Evolutionary conservation across 1,140 invertebrate species (phyloP).

Genomic region (Cherax quadricarinatus): DNA sequence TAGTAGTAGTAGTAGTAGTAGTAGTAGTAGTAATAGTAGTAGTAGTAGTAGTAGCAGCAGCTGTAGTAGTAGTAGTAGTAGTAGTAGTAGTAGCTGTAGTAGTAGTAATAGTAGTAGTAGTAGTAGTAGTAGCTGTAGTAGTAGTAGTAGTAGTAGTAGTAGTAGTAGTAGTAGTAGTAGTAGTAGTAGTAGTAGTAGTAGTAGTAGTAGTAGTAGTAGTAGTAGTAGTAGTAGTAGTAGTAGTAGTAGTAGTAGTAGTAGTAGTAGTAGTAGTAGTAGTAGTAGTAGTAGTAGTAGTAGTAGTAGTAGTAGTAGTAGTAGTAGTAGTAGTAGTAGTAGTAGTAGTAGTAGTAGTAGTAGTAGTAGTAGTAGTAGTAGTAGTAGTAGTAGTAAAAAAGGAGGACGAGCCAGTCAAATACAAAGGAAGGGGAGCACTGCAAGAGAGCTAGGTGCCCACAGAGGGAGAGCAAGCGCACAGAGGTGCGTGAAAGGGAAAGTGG

Average conservation of each 20-base stretch:
- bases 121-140: conserved; percentile 16
- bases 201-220: conserved; percentile 22
- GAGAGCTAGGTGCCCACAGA: no score
- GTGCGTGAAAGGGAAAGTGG: no score
- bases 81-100: conserved; percentile 19
- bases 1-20: conserved; percentile 19
- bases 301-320: not conserved
- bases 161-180: conserved; percentile 26
- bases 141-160: conserved; percentile 14
- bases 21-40: conserved; percentile 23
- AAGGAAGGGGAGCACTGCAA: no score
- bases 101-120: conserved; percentile 23
- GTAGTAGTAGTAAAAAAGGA: not conserved
- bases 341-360: not conserved
- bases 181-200: conserved; percentile 26
- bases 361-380: not conserved
- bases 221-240: conserved; percentile 22
- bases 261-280: conserved; percentile 26
- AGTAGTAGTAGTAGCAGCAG: conserved; percentile 25
- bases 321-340: no score
- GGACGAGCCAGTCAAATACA: no score
- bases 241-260: conserved; percentile 26
- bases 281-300: not conserved
- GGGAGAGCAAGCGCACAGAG: no score
- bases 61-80: conserved; percentile 18